Evolutionary conservation across 2,113 vertebrate genomes (phyloP), one percentile per base, ranked within the genome.

Genomic region (Mesembrinibis cayennensis): DNA sequence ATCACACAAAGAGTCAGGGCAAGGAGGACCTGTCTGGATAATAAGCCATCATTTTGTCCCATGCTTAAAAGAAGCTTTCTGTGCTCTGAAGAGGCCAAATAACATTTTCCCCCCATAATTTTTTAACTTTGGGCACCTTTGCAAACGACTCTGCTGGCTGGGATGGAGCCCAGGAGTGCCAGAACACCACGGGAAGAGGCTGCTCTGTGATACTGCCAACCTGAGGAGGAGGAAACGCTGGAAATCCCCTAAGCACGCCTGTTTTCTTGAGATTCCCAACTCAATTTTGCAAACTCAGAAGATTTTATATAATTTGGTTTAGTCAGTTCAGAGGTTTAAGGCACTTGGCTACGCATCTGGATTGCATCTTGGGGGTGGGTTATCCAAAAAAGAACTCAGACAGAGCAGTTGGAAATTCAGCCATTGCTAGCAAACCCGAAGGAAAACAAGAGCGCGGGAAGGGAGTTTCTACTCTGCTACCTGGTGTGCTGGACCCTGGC

Each of bases 171-270:
- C 29, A 9, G 2, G 55, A 85, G 89, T 83, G 91, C 94, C 96
- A 96, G 94, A 95, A 91, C 79, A 88, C 45, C 93, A 95, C 0
- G 53, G 81, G 91, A 96, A 96, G 95, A 97, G 84, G 62, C 91
- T 80, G 91, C 81, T 95, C 78, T 96, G 89, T 80, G 93, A 59
- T 90, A 38, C 58, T 96, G 96, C 94, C 94, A 97, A 63, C 74
- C 89, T 90, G 96, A 79, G 78, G 91, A 94, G 94, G 49, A 72
- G 95, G 92, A 95, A 97, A 93, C 0, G 8, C 84, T 97, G 96
- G 95, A 97, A 97, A 97, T 96, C 93, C 91, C 97, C 91, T 96
- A 90, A 95, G 95, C 89, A 95, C 1, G 89, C 89, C 91, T 96
- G 84, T 78, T 94, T 90, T 91, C 78, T 92, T 32, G 42, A 95